Evolutionary conservation across 2,113 vertebrate species (phyloP), one percentile per base, ranked within the genome.

Genomic region (Cariama cristata): DNA sequence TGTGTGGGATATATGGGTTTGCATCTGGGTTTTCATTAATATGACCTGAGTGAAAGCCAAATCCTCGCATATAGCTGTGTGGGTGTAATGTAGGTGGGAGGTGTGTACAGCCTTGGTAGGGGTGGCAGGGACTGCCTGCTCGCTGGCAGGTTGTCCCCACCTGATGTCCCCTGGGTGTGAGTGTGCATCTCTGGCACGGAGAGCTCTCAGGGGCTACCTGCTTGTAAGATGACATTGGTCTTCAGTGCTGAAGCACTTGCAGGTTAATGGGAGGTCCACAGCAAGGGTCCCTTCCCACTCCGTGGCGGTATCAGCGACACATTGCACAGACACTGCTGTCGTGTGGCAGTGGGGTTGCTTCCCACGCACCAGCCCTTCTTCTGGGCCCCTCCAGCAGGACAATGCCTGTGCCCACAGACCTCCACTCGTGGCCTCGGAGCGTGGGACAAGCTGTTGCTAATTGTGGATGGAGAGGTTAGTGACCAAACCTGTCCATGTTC

Each of bases 131-230:
- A 60, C 21, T 1, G 7, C 44, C 30, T 32, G 14, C 45, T 53
- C 0, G 1, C 23, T 66, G 14, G 18, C 32, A 21, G 14, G 21
- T 69, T 1, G 0, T 58, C 23, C 62, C 45, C 6, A 4, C 8
- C 19, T 53, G 11, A 56, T 56, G 15, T 80, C 19, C 22, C 21
- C 35, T 20, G 38, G 47, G 10, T 30, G 11, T 38, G 13, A 20
- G 9, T 32, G 38, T 33, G 22, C 33, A 45, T 4, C 35, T 66
- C 26, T 22, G 26, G 35, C 5, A 20, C 28, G 45, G 12, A 28
- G 21, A 71, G 8, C 58, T 85, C 52, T 75, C 5, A 16, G 40
- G 6, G 19, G 17, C 21, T 1, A 0, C 22, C 66, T 68, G 38
- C 22, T 74, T 68, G 44, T 64, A n/a, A 45, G 21, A 28, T 2